These are phyloP conservation scores for Spilosoma lubricipeda DNA, from an alignment of 2,888 invertebrate genomes.

Conservation along the genomic window DNA sequence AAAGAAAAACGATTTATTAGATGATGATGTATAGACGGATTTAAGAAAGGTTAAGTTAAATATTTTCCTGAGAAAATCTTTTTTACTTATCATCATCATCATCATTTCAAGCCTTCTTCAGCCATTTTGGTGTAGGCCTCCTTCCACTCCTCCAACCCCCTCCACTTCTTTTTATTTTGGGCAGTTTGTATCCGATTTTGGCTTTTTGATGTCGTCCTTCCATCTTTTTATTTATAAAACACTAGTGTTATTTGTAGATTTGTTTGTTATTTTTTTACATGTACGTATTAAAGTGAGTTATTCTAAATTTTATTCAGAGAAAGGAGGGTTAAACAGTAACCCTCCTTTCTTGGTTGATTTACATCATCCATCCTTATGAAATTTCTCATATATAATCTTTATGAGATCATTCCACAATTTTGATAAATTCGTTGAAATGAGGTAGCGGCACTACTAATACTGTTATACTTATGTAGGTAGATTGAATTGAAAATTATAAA, in stretches of 20 bases:
- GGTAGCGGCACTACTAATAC: slow-evolving; percentile 1
- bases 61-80: not conserved
- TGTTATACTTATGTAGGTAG: slow-evolving; percentile 18
- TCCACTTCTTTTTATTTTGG: too few relatives aligned
- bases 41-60: not conserved
- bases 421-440: slow-evolving; percentile 22
- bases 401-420: not conserved
- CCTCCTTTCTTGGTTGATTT: not conserved
- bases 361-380: not conserved
- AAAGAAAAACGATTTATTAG: too few relatives aligned
- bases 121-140: too few relatives aligned
- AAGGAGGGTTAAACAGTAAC: too few relatives aligned
- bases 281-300: too few relatives aligned
- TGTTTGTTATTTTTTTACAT: too few relatives aligned
- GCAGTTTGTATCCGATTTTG: too few relatives aligned
- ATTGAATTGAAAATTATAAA: slow-evolving; percentile 26
- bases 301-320: not conserved
- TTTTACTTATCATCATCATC: not conserved
- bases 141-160: too few relatives aligned
- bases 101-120: too few relatives aligned
- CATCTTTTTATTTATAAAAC: not conserved
- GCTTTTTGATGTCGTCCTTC: too few relatives aligned
- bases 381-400: not conserved
- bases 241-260: not conserved
- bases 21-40: not conserved